phyloP scores from a whole-genome alignment of 2,113 vertebrate species.

The Cynopterus brachyotis region DNA sequence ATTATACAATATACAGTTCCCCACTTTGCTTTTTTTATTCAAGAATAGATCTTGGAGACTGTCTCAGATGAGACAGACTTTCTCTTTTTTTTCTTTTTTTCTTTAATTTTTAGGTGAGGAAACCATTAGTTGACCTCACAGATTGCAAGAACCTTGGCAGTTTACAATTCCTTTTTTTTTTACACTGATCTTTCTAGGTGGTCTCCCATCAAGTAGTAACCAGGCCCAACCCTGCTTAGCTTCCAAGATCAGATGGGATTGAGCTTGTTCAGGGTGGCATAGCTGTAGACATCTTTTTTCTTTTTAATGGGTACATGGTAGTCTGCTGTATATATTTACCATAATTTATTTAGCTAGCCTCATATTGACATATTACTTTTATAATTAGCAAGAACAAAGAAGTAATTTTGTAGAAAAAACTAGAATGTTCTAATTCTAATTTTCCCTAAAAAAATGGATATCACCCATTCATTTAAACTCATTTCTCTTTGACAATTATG shows the following conservation, averaged over 20 bases:
- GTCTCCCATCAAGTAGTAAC: too few relatives aligned
- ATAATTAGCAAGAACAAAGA: neutral
- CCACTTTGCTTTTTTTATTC: neutral
- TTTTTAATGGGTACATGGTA: neutral
- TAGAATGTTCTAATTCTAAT: neutral
- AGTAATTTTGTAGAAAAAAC: neutral
- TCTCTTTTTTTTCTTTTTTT: neutral
- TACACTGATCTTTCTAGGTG: too few relatives aligned
- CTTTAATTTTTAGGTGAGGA: neutral
- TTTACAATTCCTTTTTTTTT: too few relatives aligned
- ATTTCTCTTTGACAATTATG: neutral
- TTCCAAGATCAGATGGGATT: too few relatives aligned
- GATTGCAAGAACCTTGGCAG: too few relatives aligned
- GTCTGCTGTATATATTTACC: neutral
- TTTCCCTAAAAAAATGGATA: neutral
- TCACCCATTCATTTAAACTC: neutral
- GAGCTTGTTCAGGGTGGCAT: too few relatives aligned
- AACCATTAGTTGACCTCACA: too few relatives aligned
- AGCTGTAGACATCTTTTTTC: neutral
- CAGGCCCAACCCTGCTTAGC: too few relatives aligned
- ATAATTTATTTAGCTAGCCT: constrained; percentile 11
- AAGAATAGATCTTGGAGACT: neutral
- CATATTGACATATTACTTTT: neutral
- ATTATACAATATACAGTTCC: neutral
- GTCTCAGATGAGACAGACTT: neutral